A percentile compares a stretch with the other conserved stretches of the same genome.
Evolutionary conservation across 2,113 vertebrate genomes (phyloP).

Genomic region (Nanorana parkeri): DNA sequence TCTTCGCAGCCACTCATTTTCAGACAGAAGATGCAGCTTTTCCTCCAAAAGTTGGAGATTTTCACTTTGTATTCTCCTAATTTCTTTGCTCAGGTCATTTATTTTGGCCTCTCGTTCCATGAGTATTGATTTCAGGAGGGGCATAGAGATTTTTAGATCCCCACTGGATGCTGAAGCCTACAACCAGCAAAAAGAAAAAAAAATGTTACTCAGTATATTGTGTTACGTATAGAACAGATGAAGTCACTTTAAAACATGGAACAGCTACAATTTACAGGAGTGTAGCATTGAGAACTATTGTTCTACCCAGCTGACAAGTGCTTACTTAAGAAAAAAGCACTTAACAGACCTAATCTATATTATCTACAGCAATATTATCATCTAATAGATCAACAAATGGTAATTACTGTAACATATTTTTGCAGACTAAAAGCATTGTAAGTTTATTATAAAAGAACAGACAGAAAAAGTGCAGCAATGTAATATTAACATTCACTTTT

Average conservation of each 20-base stretch:
- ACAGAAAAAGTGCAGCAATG: background rate
- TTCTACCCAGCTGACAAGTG: background rate
- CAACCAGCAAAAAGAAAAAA: slow-evolving; percentile 7
- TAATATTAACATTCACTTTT: too few relatives aligned
- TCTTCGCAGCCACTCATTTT: slow-evolving; percentile 1
- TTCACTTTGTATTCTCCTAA: slow-evolving; percentile 35
- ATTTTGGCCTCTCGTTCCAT: slow-evolving; percentile 43
- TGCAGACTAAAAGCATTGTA: background rate
- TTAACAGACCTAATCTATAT: slow-evolving; percentile 2
- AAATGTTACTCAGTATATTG: slow-evolving; percentile 31
- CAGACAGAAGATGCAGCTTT: background rate
- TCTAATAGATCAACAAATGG: background rate
- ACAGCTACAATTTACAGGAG: background rate
- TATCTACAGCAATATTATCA: background rate
- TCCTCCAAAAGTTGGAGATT: slow-evolving; percentile 33
- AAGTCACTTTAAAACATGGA: background rate
- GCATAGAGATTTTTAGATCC: background rate
- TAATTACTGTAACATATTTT: slow-evolving; percentile 12
- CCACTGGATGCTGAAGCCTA: slow-evolving; percentile 3
- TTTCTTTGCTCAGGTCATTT: slow-evolving; percentile 34
- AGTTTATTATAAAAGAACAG: background rate
- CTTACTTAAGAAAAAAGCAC: slow-evolving; percentile 10
- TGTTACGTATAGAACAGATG: background rate
- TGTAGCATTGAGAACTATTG: background rate
- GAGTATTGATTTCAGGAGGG: slow-evolving; percentile 12